Evolutionary conservation across 2,888 invertebrate genomes (phyloP), one percentile per base, ranked within the genome.

Genomic region (Stratiomys singularior): DNA sequence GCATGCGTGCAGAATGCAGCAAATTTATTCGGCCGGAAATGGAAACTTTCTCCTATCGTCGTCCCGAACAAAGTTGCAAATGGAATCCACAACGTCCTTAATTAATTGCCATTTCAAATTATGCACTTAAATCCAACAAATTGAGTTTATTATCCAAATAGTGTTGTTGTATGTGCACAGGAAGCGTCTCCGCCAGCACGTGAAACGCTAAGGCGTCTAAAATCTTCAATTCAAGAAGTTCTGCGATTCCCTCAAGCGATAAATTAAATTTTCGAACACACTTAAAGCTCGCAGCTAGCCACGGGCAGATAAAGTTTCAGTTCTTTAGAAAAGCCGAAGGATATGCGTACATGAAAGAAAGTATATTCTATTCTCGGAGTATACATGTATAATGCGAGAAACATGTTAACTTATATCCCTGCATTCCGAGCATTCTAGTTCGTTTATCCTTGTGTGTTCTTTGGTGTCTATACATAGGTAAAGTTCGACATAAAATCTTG

Each of bases 211-310:
- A n/a, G n/a, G n/a, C n/a, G n/a, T n/a, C n/a, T n/a, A 0, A 56
- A 56, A 56, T 56, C 5, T 56, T 56, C 56, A 56, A n/a, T n/a
- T n/a, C n/a, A n/a, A n/a, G n/a, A n/a, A n/a, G n/a, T 27, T 30
- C 58, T 28, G 15, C 2, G 64, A 28, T 74, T 76, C 28, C 47
- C 18, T 52, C 76, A 76, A 21, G 76, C 66, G 66, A 47, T 76
- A 76, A 66, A 76, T 76, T 76, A 52, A 66, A 76, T 76, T 71
- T 76, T 74, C 76, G 28, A 63, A 52, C 28, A 18, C 52, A 66
- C 64, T 37, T 47, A 76, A 76, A 76, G 58, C 56, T 18, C 28
- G 18, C 27, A 71, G 47, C 25, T 71, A n/a, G 46, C 47, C 23
- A 23, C 46, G 30, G 25, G 30, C 47, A 47, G 27, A n/a, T 23